A percentile compares a stretch with the other conserved stretches of the same genome.
phyloP scores from a whole-genome alignment of 92 coral and sea anemone genomes.

The Micromussa lordhowensis region DNA sequence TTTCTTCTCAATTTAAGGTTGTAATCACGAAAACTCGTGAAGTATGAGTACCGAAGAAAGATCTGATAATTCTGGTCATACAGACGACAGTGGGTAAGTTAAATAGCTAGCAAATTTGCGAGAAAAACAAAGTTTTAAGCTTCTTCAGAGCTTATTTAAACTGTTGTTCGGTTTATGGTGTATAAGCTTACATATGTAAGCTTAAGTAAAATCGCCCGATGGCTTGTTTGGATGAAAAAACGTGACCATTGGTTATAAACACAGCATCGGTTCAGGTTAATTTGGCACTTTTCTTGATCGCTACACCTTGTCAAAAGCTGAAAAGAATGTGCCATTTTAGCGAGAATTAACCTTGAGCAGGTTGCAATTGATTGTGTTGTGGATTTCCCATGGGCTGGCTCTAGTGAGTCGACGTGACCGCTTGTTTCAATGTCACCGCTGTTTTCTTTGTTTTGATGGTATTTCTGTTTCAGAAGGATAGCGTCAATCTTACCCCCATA shows the following conservation, averaged over 20 bases:
- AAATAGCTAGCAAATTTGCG: neutral
- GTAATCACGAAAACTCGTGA: neutral
- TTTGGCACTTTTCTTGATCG: neutral
- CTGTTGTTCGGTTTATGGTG: neutral
- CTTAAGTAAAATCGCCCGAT: neutral
- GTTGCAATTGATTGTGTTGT: conserved; percentile 26
- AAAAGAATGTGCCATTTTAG: neutral
- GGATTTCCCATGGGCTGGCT: conserved; percentile 13
- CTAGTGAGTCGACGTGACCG: neutral
- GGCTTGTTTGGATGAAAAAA: conserved; percentile 9
- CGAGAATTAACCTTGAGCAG: conserved; percentile 11
- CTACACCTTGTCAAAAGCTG: neutral
- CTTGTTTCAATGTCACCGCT: neutral
- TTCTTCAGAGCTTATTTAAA: neutral
- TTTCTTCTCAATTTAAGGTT: conserved; percentile 10
- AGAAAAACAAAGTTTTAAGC: neutral
- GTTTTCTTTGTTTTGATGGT: neutral
- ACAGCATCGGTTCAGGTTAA: neutral
- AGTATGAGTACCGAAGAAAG: conserved; percentile 39
- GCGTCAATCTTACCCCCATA: neutral
- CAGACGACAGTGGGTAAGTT: conserved; percentile 45
- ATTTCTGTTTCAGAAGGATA: neutral
- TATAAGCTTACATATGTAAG: conserved; percentile 17
- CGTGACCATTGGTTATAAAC: conserved; percentile 10
- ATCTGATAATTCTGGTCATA: conserved; percentile 26